A percentile compares a stretch with the other conserved stretches of the same genome.
Evolutionary conservation across 2,888 invertebrate genomes (phyloP).

Genomic region (Acheta domesticus): DNA sequence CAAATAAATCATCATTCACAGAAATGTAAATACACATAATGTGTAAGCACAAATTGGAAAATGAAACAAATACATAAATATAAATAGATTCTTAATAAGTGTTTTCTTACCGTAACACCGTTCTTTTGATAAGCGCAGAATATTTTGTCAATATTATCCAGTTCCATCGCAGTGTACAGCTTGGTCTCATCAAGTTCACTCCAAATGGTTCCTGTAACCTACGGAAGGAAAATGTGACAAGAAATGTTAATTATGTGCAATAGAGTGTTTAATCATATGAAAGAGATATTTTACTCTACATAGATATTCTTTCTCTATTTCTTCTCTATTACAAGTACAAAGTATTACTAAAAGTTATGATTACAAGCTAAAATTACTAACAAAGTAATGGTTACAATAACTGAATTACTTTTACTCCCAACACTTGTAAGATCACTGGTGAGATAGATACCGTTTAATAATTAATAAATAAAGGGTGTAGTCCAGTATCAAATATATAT

Average conservation of each 20-base stretch:
- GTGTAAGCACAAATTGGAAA: not conserved
- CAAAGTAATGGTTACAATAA: too few species aligned
- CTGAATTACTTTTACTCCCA: too few species aligned
- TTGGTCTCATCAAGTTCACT: conserved; percentile 89
- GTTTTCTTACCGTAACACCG: conserved; percentile 66
- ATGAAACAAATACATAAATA: not conserved
- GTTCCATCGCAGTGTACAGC: conserved; percentile 85
- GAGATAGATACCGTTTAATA: too few species aligned
- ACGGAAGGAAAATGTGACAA: not conserved
- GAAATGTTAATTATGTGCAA: not conserved
- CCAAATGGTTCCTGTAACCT: conserved; percentile 79
- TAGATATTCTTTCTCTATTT: not conserved
- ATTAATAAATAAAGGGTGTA: too few species aligned
- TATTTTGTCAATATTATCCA: conserved; percentile 86
- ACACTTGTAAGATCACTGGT: too few species aligned
- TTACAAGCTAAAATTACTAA: too few species aligned
- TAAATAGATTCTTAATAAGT: not conserved
- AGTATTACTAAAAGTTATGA: too few species aligned
- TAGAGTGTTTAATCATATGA: not conserved
- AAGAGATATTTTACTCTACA: not conserved
- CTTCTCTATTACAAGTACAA: too few species aligned
- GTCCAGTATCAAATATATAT: too few species aligned
- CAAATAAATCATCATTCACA: not conserved
- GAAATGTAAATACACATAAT: not conserved
- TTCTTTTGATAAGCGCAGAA: conserved; percentile 95